phyloP scores from a whole-genome alignment of 2,888 invertebrate genomes.

The Philhelius pedissequus region DNA sequence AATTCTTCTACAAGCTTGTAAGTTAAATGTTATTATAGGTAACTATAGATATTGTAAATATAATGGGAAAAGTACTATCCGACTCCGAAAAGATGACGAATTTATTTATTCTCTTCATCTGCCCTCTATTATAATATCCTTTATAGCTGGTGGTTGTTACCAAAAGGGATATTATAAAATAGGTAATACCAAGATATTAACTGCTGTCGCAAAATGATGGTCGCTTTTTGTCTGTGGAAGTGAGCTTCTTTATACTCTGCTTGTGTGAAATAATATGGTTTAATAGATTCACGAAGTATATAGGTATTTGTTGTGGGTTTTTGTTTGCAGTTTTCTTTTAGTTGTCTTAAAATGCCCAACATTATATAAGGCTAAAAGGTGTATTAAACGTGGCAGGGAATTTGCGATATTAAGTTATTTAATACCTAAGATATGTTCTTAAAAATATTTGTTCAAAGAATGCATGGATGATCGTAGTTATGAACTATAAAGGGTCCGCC shows the following conservation, averaged over 20 bases:
- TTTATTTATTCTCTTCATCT: background rate
- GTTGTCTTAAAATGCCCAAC: background rate
- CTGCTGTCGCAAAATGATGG: background rate
- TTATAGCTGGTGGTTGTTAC: background rate
- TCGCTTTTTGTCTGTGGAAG: background rate
- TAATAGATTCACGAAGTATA: conserved; percentile 22
- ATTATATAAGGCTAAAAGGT: too few relatives aligned
- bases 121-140: conserved; percentile 1
- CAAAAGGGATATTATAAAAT: background rate
- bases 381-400: too few relatives aligned
- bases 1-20: conserved; percentile 10
- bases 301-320: conserved; percentile 40
- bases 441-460: too few relatives aligned
- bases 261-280: conserved; percentile 31
- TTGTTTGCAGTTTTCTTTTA: background rate
- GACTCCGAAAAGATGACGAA: background rate
- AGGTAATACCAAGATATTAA: background rate
- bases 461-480: too few relatives aligned
- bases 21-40: conserved; percentile 6
- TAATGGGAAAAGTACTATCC: background rate
- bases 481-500: too few relatives aligned
- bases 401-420: too few relatives aligned
- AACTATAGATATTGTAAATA: too few relatives aligned
- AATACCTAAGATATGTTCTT: too few relatives aligned
- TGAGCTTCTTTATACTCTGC: background rate